Conservation (phyloP, 2,113 vertebrate species). For the Eclectus roratus region DNA sequence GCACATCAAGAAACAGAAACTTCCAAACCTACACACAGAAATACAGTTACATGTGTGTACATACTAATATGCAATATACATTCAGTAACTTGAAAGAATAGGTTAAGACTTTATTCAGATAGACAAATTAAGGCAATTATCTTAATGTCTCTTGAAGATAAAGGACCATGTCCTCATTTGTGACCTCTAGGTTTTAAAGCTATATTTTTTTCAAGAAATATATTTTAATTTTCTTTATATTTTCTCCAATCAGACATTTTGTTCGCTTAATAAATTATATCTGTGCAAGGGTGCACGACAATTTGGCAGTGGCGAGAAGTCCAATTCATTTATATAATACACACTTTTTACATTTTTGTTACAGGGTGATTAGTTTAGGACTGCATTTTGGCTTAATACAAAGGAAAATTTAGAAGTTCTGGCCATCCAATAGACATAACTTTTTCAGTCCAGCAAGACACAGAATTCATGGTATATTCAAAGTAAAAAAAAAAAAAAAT, state of each 20-base stretch:
- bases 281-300: slow-evolving; percentile 28
- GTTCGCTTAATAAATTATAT: slow-evolving; percentile 12
- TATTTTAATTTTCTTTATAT: slow-evolving; percentile 26
- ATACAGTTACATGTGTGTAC: slow-evolving; percentile 58
- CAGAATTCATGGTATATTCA: slow-evolving; percentile 17
- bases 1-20: slow-evolving; percentile 59
- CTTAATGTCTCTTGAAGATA: slow-evolving; percentile 57
- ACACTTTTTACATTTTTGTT: background rate
- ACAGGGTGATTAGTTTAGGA: slow-evolving; percentile 7
- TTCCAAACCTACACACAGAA: slow-evolving; percentile 51
- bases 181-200: slow-evolving; percentile 67
- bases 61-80: slow-evolving; percentile 65
- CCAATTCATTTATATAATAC: slow-evolving; percentile 25
- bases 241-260: slow-evolving; percentile 22
- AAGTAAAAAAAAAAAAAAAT: background rate
- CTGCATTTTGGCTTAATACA: slow-evolving; percentile 39
- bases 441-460: slow-evolving; percentile 55
- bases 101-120: slow-evolving; percentile 69
- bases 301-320: slow-evolving; percentile 48
- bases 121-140: slow-evolving; percentile 68
- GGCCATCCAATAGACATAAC: slow-evolving; percentile 46
- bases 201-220: slow-evolving; percentile 63
- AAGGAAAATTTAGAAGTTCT: slow-evolving; percentile 29
- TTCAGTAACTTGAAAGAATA: slow-evolving; percentile 68
- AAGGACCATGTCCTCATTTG: slow-evolving; percentile 56